These are phyloP conservation scores for Progne subis DNA, from an alignment of 2,113 vertebrate genomes.

Conservation along the genomic window DNA sequence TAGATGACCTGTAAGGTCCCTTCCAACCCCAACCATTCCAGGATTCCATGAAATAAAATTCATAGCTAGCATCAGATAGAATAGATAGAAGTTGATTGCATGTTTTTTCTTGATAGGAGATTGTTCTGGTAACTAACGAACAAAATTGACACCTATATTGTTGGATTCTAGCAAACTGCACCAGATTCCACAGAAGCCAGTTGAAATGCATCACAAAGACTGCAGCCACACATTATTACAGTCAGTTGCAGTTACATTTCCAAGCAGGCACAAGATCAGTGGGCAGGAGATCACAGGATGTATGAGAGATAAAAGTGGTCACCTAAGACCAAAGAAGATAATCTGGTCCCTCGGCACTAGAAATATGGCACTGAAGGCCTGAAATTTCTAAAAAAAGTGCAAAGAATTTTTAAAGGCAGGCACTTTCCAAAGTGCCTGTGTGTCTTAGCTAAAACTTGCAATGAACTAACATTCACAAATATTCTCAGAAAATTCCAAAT, in stretches of 20 bases:
- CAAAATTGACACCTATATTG: neutral
- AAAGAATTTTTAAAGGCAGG: neutral
- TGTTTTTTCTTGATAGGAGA: neutral
- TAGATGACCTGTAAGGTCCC: neutral
- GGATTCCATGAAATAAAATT: neutral
- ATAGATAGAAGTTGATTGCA: neutral
- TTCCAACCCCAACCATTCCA: neutral
- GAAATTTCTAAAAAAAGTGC: neutral
- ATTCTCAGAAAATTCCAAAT: neutral
- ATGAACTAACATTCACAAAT: neutral
- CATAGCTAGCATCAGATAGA: neutral
- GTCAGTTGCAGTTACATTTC: accelerated
- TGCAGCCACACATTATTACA: neutral
- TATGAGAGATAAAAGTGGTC: neutral
- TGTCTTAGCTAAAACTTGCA: neutral
- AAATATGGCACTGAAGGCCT: neutral
- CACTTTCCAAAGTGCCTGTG: neutral
- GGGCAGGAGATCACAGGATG: neutral
- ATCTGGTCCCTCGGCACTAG: neutral
- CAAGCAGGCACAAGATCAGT: neutral
- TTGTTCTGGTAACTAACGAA: neutral
- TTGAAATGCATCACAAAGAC: neutral
- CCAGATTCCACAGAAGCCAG: neutral
- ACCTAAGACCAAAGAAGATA: neutral
- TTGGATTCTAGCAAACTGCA: neutral